Evolutionary conservation across 2,888 invertebrate species (phyloP).

Genomic region (Pterobdella sp.): DNA sequence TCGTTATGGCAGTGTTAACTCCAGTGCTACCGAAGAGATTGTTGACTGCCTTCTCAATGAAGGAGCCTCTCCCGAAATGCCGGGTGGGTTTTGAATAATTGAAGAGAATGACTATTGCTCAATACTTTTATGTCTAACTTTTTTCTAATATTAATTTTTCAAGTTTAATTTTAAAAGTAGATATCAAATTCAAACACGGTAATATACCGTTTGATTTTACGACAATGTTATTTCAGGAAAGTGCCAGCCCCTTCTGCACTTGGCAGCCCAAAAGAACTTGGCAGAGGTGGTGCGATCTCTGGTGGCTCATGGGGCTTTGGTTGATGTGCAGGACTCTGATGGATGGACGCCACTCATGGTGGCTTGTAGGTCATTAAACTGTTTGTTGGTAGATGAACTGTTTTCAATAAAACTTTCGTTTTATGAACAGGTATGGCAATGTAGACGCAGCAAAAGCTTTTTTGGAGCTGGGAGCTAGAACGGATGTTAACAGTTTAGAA

Average conservation of each 20-base stretch:
- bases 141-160: no score
- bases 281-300: conserved; percentile 35
- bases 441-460: conserved; percentile 34
- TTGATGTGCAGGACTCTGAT: conserved; percentile 38
- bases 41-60: conserved; percentile 34
- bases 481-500: conserved; percentile 27
- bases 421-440: conserved; percentile 33
- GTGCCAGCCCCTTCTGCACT: no score
- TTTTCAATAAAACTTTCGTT: neutral
- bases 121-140: no score
- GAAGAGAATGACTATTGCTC: no score
- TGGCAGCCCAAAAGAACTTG: conserved; percentile 39
- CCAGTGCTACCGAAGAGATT: conserved; percentile 25
- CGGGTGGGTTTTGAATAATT: neutral
- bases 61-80: conserved; percentile 24
- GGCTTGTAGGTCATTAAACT: conserved; percentile 34
- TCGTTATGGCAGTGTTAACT: conserved; percentile 29
- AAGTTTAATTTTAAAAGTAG: no score
- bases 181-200: no score
- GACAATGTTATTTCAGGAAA: no score
- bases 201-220: no score
- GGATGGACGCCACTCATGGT: conserved; percentile 40
- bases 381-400: neutral
- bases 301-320: conserved; percentile 35
- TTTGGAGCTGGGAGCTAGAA: conserved; percentile 34